Evolutionary conservation across 2,797 vertebrate species (phyloP), one percentile per base, ranked within the genome.

Genomic region (Falco biarmicus): DNA sequence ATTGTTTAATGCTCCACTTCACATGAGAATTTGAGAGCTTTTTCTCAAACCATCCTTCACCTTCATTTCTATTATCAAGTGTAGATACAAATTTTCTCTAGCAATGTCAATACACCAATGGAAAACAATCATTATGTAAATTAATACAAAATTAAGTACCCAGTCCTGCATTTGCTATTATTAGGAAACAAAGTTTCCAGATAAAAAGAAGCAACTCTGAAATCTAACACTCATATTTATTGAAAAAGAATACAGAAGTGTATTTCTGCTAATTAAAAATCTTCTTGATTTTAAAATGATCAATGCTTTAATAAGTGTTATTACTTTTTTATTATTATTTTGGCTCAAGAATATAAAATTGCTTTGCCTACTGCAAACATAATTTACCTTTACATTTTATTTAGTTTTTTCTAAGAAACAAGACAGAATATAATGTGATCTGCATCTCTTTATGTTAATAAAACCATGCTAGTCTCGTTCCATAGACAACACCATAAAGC

Each of bases 401-500:
- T 80, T 64, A 73, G 43, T 64, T 93, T 61, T 87, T 78, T 61
- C 37, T 88, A 94, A 76, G 79, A 94, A 94, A 90, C 47, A 90
- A 87, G 76, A 39, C 11, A 39, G 51, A 73, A 28, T 91, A 74
- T 95, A 91, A 96, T 95, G 92, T 74, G 83, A 97, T 96, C 96
- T 95, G 93, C 80, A 93, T 97, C 90, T 97, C 93, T 94, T 96
- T 95, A 96, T 96, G 95, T 89, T 96, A 97, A 97, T 96, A 90
- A 96, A 96, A 94, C 9, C 63, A 48, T 39, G 68, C 83, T 95
- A 87, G 91, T 79, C 84, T 85, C 94, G 94, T 97, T 97, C 90
- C 95, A 95, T 14, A 89, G 96, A 96, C 92, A 96, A 59, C 81
- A 84, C 86, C 51, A 68, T 89, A 96, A 97, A 96, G 94, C 96